Evolutionary conservation across 2,888 invertebrate species (phyloP), one percentile per base, ranked within the genome.

Genomic region (Julus scanicus): DNA sequence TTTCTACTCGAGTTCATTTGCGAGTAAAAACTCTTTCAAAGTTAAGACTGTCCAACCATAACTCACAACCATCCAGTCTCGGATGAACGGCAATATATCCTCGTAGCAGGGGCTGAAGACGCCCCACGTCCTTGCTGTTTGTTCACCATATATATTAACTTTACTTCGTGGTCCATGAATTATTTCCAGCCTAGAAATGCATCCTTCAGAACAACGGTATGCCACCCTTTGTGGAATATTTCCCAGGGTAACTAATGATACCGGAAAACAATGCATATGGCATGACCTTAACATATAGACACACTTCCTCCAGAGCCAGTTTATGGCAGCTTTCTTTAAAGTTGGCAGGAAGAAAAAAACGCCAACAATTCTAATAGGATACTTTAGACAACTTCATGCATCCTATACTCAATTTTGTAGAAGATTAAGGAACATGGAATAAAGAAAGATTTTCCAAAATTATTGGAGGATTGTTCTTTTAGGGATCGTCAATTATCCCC

Each of bases 171-270:
- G 57, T n/a, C 57, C n/a, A n/a, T 63, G 57, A 63, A 15, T 15
- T 63, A 63, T n/a, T n/a, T 63, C n/a, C n/a, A n/a, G 57, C n/a
- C n/a, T 63, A n/a, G 57, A 63, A 63, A n/a, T 63, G n/a, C 57
- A n/a, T 8, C 57, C 57, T 63, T n/a, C 57, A 63, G 57, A 63
- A n/a, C 57, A 63, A n/a, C 57, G 57, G n/a, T 63, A n/a, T 63
- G n/a, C n/a, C 57, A 63, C 6, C 57, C n/a, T 63, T n/a, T 63
- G 57, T n/a, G n/a, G 6, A 53, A 17, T 2, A n/a, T 63, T 63
- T 63, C 57, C 57, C 57, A 63, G 17, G 57, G n/a, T n/a, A 17
- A 63, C 57, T n/a, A 63, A 63, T n/a, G 57, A 17, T 6, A 63
- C 57, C 57, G 57, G 57, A 63, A 63, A 63, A 63, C 57, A 63